phyloP scores from a whole-genome alignment of 2,797 vertebrate species.

The Hippoglossus hippoglossus region DNA sequence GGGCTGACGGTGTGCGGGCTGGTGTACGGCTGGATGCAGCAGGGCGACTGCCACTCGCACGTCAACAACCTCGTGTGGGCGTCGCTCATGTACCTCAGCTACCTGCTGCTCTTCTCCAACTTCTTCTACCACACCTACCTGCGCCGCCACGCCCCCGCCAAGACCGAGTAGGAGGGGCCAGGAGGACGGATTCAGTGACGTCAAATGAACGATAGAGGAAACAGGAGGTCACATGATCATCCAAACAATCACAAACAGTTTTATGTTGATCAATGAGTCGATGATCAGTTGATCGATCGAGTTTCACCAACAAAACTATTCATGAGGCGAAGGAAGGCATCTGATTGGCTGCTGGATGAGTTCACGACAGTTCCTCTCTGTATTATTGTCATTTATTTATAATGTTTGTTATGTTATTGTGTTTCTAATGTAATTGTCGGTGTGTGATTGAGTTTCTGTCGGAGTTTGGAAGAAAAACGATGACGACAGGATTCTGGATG shows the following conservation, averaged over 20 bases:
- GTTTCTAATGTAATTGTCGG: neutral
- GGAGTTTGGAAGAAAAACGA: too few species aligned
- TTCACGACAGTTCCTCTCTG: neutral
- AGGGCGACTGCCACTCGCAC: constrained; percentile 72
- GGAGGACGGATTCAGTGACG: too few species aligned
- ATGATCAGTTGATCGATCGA: too few species aligned
- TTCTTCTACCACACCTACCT: constrained; percentile 88
- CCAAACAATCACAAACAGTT: too few species aligned
- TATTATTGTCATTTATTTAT: neutral
- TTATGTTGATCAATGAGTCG: too few species aligned
- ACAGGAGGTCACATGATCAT: too few species aligned
- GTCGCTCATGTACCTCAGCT: constrained; percentile 84
- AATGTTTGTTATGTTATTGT: neutral
- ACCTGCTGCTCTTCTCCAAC: constrained; percentile 86
- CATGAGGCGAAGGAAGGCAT: constrained; percentile 23
- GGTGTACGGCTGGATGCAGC: constrained; percentile 81
- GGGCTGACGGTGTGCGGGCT: constrained; percentile 77
- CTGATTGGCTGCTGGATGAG: constrained; percentile 27
- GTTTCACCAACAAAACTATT: too few species aligned
- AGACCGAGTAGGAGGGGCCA: constrained; percentile 33
- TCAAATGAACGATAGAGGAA: too few species aligned
- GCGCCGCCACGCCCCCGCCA: neutral
- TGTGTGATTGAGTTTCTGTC: neutral
- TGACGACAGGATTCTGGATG: neutral
- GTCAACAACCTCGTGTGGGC: constrained; percentile 79